These are phyloP conservation scores for Drosophila obscura DNA, from an alignment of 1,140 invertebrate species.

Conservation along the genomic window DNA sequence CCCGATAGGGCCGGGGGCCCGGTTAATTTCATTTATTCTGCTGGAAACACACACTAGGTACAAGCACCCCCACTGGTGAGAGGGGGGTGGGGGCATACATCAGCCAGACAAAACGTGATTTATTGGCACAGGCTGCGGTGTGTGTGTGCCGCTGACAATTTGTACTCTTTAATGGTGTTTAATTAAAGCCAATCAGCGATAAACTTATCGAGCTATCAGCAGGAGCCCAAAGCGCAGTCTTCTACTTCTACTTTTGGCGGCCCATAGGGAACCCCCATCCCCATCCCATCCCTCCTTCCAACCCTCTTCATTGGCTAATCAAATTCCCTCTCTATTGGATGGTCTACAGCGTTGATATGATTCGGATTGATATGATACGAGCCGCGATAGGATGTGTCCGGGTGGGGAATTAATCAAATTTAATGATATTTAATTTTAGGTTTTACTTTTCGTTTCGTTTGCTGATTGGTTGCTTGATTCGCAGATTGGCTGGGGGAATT, in stretches of 20 bases:
- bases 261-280: not conserved
- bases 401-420: conserved; percentile 73
- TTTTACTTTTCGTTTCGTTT: conserved; percentile 28
- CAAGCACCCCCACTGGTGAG: conserved; percentile 34
- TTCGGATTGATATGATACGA: conserved; percentile 38
- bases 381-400: conserved; percentile 63
- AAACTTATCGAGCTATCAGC: conserved; percentile 67
- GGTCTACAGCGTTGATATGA: conserved; percentile 22
- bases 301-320: conserved; percentile 47
- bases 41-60: conserved; percentile 33
- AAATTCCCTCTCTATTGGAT: conserved; percentile 41
- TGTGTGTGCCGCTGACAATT: conserved; percentile 65
- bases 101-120: conserved; percentile 77
- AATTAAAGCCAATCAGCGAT: conserved; percentile 81
- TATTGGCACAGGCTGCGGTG: conserved; percentile 45
- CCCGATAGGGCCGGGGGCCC: conserved; percentile 33
- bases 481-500: conserved; percentile 24
- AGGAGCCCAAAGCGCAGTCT: conserved; percentile 53
- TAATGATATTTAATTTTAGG: conserved; percentile 77
- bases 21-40: conserved; percentile 76
- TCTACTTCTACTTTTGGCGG: not conserved
- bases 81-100: conserved; percentile 21
- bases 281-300: not conserved
- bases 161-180: conserved; percentile 78
- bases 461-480: not conserved